These are phyloP conservation scores for Xanthorhoe designata DNA, from an alignment of 2,888 invertebrate species.

Conservation along the genomic window DNA sequence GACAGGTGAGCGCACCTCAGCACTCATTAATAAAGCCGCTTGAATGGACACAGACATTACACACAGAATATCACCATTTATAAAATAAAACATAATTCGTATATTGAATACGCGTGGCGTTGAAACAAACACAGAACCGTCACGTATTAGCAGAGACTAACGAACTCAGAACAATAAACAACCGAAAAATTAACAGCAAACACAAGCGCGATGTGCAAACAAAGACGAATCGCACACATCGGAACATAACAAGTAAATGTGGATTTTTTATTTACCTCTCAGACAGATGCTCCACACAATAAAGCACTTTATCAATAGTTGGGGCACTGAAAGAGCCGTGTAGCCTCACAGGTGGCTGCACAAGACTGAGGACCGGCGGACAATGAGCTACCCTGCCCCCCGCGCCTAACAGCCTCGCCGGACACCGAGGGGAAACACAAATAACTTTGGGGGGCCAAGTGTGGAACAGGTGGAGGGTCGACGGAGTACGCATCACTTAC, in stretches of 20 bases:
- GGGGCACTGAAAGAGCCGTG: conserved; percentile 63
- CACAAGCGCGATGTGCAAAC: conserved; percentile 37
- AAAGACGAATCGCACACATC: conserved; percentile 45
- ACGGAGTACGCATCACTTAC: conserved; percentile 67
- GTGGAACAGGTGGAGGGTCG: conserved; percentile 68
- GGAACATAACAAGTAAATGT: conserved; percentile 47
- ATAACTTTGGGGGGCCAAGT: conserved; percentile 56
- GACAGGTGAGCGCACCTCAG: conserved; percentile 38
- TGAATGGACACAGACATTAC: conserved; percentile 40
- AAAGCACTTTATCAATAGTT: conserved; percentile 65
- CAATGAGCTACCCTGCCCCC: conserved; percentile 57
- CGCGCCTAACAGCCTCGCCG: conserved; percentile 46
- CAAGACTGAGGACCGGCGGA: conserved; percentile 64
- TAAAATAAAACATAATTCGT: conserved; percentile 28
- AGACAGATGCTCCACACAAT: conserved; percentile 65
- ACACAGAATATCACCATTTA: conserved; percentile 31
- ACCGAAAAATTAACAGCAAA: conserved; percentile 48
- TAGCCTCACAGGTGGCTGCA: conserved; percentile 76
- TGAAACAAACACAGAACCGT: conserved; percentile 41
- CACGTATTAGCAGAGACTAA: conserved; percentile 45
- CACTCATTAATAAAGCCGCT: conserved; percentile 41
- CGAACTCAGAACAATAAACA: conserved; percentile 47
- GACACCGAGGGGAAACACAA: conserved; percentile 62
- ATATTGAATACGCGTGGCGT: conserved; percentile 38
- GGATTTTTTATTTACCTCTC: conserved; percentile 55